Base-by-base conservation (phyloP, 2,113 vertebrate genomes). In the Rhynchomys soricoides region DNA sequence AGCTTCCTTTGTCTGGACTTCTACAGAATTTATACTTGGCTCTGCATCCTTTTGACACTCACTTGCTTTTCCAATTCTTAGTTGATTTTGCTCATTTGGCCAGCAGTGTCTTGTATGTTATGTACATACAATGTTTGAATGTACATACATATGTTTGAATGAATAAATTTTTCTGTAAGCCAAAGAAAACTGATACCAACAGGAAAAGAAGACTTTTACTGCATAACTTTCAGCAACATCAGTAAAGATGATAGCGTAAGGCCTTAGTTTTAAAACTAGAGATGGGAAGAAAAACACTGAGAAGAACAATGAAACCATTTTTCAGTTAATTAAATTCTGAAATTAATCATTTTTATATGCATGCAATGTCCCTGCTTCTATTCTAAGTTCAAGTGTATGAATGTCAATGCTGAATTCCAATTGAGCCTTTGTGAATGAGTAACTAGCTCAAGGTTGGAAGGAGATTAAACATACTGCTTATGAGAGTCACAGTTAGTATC, bases 311-410 rank as follows among this genome's bases (percentile, higher is more conserved):
- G 52, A 81, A 73, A 90, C 15, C 85, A 77, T 89, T 96, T 97
- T 93, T 97, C 93, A 95, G 95, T 95, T 97, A 98, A 98, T 96
- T 98, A 73, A 95, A 92, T 96, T 96, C 82, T 94, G 52, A 97
- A 97, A 96, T 96, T 92, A 91, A 92, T 92, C 78, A 95, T 92
- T 94, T 98, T 94, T 79, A 91, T 89, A 97, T 96, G 93, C 94
- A 95, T 75, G 11, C 29, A 64, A 40, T 89, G 78, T 97, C 45
- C 17, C 62, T 89, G 8, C 90, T 96, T 26, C 86, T 95, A 92
- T 43, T 94, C 75, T 70, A 59, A 97, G 96, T 96, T 98, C 93
- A 97, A 94, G 43, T 43, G 52, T 93, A 91, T 37, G 90, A 96
- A 89, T 95, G 77, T 43, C 81, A 75, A 19, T 29, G 4, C 45